Base-by-base conservation (phyloP, 2,888 invertebrate genomes). In the Tortricodes alternella region DNA sequence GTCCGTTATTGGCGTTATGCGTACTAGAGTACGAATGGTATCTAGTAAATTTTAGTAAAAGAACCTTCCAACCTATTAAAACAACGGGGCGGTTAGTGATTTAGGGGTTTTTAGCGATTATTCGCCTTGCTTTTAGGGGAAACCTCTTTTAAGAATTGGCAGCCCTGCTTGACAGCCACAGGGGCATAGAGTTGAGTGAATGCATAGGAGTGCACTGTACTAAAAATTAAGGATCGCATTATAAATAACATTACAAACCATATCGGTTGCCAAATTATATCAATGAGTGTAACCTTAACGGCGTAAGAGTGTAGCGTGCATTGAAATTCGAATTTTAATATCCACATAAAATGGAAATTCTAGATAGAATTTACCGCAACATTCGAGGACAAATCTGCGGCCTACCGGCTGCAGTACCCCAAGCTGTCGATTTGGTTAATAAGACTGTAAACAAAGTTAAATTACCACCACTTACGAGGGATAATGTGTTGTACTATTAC, bases 401-500 rank as follows among this genome's bases (percentile, higher is more conserved):
- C 59, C 63, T 87, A 61, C 84, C 88, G 62, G 75, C 65, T 46
- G 66, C 75, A 9, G 64, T 87, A 46, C 83, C 86, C 6, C 86
- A 78, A 70, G 76, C 83, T 53, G 68, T 86, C 39, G 87, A 89
- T 61, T 71, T 73, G 60, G 64, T 89, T 8, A 86, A 83, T 69
- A 88, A 85, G 71, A 79, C 89, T 29, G 68, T 88, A 34, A 79
- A 63, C 61, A 89, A 71, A 71, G 74, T 89, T 3, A 80, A 77
- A 64, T 69, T 95, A 49, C 94, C 93, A 73, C 95, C 96, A 11
- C 85, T 96, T 57, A 95, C 93, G 46, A 92, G 91, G 74, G 92
- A 94, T 64, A 96, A 94, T 85, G 89, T 96, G 58, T 86, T 94
- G 21, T 94, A 92, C 82, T 94, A 95, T 79, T 96, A 96, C 86